Conservation (phyloP, 2,797 vertebrate species). For the Sebastes taczanowskii region DNA sequence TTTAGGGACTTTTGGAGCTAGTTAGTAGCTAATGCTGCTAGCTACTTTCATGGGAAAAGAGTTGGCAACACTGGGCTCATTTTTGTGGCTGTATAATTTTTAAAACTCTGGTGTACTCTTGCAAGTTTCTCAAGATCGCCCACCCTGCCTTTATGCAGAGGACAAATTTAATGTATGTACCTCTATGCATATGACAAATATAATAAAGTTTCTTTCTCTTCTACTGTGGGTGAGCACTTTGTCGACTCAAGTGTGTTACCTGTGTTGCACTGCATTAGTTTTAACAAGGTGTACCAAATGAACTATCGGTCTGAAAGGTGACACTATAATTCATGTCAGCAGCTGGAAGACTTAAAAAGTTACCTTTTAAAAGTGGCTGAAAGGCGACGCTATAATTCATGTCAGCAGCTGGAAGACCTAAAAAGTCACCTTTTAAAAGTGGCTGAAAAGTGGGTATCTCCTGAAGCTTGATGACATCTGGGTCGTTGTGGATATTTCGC, state of each 20-base stretch:
- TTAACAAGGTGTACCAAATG: not conserved
- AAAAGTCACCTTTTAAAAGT: slow-evolving; percentile 90
- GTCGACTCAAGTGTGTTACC: not conserved
- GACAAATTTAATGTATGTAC: too few species aligned
- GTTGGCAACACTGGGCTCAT: too few species aligned
- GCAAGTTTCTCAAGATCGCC: too few species aligned
- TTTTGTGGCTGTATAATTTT: too few species aligned
- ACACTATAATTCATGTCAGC: not conserved
- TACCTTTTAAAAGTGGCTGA: slow-evolving; percentile 96
- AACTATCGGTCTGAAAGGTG: not conserved
- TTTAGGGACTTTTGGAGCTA: too few species aligned
- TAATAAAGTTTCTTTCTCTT: too few species aligned
- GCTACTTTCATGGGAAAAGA: too few species aligned
- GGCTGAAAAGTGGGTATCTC: slow-evolving; percentile 99
- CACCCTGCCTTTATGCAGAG: too few species aligned
- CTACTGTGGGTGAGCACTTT: not conserved
- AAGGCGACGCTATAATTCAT: slow-evolving; percentile 79
- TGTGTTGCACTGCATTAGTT: not conserved
- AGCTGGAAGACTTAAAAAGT: not conserved
- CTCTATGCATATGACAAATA: too few species aligned
- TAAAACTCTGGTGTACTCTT: too few species aligned
- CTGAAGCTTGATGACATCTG: slow-evolving; percentile 97
- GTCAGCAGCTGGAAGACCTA: not conserved
- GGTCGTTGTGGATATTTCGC: slow-evolving; percentile 94
- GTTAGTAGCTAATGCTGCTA: too few species aligned